Evolutionary conservation across 2,113 vertebrate species (phyloP).

Genomic region (Etia nguti): DNA sequence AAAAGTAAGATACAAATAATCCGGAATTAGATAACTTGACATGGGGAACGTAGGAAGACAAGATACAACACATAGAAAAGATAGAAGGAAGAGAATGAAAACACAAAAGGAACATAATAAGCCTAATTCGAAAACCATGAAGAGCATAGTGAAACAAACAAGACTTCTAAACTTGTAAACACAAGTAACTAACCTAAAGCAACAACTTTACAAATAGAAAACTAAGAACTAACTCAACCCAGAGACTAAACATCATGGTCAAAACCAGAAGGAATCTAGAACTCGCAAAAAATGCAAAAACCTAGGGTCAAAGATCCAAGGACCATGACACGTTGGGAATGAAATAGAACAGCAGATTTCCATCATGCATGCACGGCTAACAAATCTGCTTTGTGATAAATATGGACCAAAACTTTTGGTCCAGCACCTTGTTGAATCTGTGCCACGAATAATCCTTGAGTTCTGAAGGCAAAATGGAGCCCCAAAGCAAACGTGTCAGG

Average conservation of each 20-base stretch:
- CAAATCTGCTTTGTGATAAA: neutral
- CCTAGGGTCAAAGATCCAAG: neutral
- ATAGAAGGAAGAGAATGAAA: neutral
- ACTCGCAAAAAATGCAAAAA: neutral
- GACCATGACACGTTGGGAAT: neutral
- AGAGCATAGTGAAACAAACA: fast-evolving
- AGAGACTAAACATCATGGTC: neutral
- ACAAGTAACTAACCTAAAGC: neutral
- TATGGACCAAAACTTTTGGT: neutral
- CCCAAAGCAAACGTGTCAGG: neutral
- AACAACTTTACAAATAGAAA: neutral
- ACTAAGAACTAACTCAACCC: neutral
- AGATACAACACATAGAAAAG: neutral
- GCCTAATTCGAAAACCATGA: neutral
- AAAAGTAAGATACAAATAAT: neutral
- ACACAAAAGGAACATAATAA: neutral
- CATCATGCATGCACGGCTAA: neutral
- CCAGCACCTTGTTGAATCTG: neutral
- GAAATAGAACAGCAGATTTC: neutral
- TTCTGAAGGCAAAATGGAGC: neutral
- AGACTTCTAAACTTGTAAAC: too few species aligned
- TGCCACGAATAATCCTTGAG: neutral
- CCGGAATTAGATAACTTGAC: neutral
- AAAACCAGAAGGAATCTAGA: neutral
- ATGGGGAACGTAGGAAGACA: fast-evolving